Conservation (phyloP, 2,113 vertebrate genomes). For the Rhabdornis inornatus region DNA sequence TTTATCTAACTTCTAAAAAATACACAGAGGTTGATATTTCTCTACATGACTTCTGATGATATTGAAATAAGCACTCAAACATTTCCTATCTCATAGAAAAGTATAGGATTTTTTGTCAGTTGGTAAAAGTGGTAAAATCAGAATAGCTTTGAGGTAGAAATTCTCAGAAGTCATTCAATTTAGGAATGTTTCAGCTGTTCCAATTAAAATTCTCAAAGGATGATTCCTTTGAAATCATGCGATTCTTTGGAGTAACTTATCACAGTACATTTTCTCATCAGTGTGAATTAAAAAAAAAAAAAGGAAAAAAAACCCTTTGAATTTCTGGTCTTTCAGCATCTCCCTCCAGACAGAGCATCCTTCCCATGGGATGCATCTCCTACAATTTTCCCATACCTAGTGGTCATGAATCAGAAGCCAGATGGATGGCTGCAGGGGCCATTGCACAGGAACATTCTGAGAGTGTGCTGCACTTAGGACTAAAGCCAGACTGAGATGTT, state of each 20-base stretch:
- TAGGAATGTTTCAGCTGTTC: not conserved
- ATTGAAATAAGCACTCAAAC: not conserved
- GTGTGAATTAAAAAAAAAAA: not conserved
- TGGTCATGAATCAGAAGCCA: not conserved
- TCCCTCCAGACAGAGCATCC: not conserved
- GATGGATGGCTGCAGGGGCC: not conserved
- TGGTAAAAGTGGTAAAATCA: not conserved
- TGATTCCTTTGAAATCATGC: not conserved
- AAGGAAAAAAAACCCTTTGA: rapidly evolving
- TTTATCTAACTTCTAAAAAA: not conserved
- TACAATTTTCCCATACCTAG: not conserved
- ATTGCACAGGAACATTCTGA: not conserved
- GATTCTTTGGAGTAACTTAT: not conserved
- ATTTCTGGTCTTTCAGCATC: not conserved
- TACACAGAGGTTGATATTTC: not conserved
- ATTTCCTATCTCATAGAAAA: not conserved
- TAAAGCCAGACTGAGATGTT: not conserved
- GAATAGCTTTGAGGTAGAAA: not conserved
- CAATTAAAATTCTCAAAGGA: not conserved
- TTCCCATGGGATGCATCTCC: not conserved
- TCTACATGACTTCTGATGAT: not conserved
- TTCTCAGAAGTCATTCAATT: not conserved
- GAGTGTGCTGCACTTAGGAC: not conserved
- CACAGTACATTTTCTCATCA: not conserved
- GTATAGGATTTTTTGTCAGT: not conserved